Base-by-base conservation (phyloP, 1,140 invertebrate species). In the Drosophila varians region DNA sequence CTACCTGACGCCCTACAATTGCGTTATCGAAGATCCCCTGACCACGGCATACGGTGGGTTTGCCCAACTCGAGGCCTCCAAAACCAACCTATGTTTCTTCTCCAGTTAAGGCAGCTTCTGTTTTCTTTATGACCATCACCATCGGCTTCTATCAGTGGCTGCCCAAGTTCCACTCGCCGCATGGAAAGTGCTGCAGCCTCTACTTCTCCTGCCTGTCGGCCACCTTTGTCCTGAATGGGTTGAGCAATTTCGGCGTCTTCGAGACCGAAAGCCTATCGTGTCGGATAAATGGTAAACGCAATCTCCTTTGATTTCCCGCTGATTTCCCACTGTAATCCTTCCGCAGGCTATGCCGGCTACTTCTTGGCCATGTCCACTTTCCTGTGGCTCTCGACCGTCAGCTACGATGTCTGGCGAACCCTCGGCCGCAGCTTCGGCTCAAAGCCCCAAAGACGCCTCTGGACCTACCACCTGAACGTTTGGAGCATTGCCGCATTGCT, bases 121-220 rank as follows among this genome's bases (percentile, higher is more conserved):
- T 95, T 4, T 93, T 94, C 0, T 96, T 95, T 61, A 91, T 95
- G 1, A 54, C 94, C 14, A 90, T 92, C 0, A 95, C 95, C 0
- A 94, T 96, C 51, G 26, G 94, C 25, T 93, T 95, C 0, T 96
- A 96, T 77, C 93, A 93, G 0, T 90, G 94, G 19, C 92, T 95
- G 18, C 93, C 93, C 0, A 94, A 95, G 48, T 84, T 95, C 21
- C 80, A 93, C 16, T 95, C 95, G 86, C 90, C 96, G 0, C 95
- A 96, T 70, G 94, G 95, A 0, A 93, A 93, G 84, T 94, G 93
- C 2, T 89, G 95, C 1, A 95, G 95, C 8, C 18, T 23, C 16
- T 52, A 52, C 18, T 52, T 52, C 8, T 0, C 12, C 7, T 26
- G 45, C 45, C 12, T 47, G 19, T 7, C 21, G 2, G 7, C 8